Percentiles rank a stretch among this genome's conserved stretches.
phyloP scores from a whole-genome alignment of 2,888 invertebrate species.

The Phrixothrix hirtus region DNA sequence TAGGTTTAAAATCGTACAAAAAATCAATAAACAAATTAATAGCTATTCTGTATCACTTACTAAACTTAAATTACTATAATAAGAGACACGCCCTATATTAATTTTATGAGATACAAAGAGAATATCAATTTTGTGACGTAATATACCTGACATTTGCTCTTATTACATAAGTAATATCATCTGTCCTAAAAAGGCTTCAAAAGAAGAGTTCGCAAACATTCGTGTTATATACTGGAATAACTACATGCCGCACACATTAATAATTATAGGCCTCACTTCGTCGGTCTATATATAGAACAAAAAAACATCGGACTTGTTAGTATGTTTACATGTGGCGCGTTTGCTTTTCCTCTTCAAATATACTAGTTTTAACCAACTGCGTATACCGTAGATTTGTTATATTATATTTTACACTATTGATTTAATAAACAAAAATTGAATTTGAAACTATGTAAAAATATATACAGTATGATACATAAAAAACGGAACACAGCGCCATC shows the following conservation, averaged over 20 bases:
- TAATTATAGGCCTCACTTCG: slow-evolving; percentile 39
- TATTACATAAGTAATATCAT: no score
- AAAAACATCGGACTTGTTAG: slow-evolving; percentile 29
- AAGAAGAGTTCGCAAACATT: slow-evolving; percentile 25
- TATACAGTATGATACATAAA: no score
- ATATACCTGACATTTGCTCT: no score
- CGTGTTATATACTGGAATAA: slow-evolving; percentile 30
- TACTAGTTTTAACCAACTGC: not conserved
- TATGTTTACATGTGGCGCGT: slow-evolving; percentile 28
- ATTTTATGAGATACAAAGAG: no score
- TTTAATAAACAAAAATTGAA: not conserved
- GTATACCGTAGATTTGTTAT: no score
- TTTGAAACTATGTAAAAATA: not conserved
- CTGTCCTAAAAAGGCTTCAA: slow-evolving; percentile 9
- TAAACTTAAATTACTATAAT: no score
- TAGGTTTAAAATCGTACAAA: no score
- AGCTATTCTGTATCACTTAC: no score
- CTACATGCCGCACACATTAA: slow-evolving; percentile 37
- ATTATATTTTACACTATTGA: not conserved
- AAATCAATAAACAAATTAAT: no score
- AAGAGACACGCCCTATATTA: no score
- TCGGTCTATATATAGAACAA: slow-evolving; percentile 41
- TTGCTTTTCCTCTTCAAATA: slow-evolving; percentile 2
- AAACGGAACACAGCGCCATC: no score
- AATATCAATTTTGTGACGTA: no score